A percentile compares a stretch with the other conserved stretches of the same genome.
Conservation (phyloP, 2,797 vertebrate species). For the Kryptopterus vitreolus region DNA sequence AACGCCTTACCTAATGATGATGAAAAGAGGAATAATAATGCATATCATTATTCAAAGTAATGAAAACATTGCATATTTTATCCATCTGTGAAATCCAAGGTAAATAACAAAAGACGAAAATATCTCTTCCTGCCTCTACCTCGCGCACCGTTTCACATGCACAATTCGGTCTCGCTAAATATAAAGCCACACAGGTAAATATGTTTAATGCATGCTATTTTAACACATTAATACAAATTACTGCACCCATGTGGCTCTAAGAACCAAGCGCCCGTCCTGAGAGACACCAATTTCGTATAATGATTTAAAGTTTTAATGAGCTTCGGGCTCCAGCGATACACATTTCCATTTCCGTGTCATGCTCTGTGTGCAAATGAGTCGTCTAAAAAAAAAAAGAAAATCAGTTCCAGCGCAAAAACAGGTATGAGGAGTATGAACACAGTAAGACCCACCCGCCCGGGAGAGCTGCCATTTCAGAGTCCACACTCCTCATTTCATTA, state of each 20-base stretch:
- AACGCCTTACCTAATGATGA: not conserved
- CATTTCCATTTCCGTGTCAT: conserved; percentile 37
- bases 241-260: conserved; percentile 38
- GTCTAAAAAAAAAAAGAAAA: too few relatives aligned
- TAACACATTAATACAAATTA: conserved; percentile 38
- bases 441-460: conserved; percentile 37
- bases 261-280: conserved; percentile 32
- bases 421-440: conserved; percentile 36
- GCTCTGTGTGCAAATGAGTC: conserved; percentile 51
- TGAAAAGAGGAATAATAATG: not conserved
- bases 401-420: conserved; percentile 44
- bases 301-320: conserved; percentile 39
- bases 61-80: not conserved
- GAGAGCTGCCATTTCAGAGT: conserved; percentile 48
- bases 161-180: conserved; percentile 25
- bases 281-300: conserved; percentile 48
- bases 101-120: not conserved
- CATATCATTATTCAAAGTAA: not conserved
- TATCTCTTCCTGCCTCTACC: not conserved
- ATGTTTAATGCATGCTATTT: conserved; percentile 39
- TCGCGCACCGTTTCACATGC: not conserved
- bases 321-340: conserved; percentile 27
- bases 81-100: not conserved
- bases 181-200: conserved; percentile 23
- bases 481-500: conserved; percentile 36